phyloP scores from a whole-genome alignment of 2,888 invertebrate species.

The Perizoma flavofasciatum region DNA sequence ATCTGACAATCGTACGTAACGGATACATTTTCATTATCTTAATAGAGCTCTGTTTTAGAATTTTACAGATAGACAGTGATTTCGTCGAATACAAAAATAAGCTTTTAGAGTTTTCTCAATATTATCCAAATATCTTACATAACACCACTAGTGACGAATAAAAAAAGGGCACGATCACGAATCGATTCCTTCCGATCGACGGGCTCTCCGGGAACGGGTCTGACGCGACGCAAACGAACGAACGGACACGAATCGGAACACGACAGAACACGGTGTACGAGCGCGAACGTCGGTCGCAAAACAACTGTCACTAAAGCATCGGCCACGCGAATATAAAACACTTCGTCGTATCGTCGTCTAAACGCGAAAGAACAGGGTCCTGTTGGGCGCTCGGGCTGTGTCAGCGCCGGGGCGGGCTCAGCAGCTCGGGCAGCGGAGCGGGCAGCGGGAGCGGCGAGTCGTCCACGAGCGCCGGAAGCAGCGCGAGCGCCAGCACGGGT shows the following conservation, averaged over 20 bases:
- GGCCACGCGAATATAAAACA: constrained; percentile 79
- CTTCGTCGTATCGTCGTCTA: constrained; percentile 70
- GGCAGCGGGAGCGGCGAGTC: constrained; percentile 79
- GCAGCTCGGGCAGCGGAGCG: constrained; percentile 80
- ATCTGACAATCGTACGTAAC: constrained; percentile 65
- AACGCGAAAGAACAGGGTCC: constrained; percentile 67
- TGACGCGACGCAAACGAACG: constrained; percentile 58
- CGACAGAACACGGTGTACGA: constrained; percentile 66
- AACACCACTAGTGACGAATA: constrained; percentile 75
- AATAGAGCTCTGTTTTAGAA: constrained; percentile 68
- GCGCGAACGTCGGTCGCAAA: constrained; percentile 77
- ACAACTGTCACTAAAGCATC: constrained; percentile 78
- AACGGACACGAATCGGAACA: constrained; percentile 59
- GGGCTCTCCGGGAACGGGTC: constrained; percentile 56
- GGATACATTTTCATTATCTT: constrained; percentile 51
- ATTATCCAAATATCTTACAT: constrained; percentile 77
- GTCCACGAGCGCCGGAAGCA: constrained; percentile 79
- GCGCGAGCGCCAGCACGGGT: constrained; percentile 82
- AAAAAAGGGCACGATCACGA: constrained; percentile 72
- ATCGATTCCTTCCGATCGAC: constrained; percentile 66
- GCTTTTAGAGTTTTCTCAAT: constrained; percentile 80
- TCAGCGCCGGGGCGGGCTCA: constrained; percentile 76
- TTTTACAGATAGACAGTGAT: constrained; percentile 77
- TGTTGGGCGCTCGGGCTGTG: constrained; percentile 71
- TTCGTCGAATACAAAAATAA: constrained; percentile 83